These are phyloP conservation scores for Phaenicophaeus curvirostris DNA, from an alignment of 2,797 vertebrate genomes.

Conservation along the genomic window DNA sequence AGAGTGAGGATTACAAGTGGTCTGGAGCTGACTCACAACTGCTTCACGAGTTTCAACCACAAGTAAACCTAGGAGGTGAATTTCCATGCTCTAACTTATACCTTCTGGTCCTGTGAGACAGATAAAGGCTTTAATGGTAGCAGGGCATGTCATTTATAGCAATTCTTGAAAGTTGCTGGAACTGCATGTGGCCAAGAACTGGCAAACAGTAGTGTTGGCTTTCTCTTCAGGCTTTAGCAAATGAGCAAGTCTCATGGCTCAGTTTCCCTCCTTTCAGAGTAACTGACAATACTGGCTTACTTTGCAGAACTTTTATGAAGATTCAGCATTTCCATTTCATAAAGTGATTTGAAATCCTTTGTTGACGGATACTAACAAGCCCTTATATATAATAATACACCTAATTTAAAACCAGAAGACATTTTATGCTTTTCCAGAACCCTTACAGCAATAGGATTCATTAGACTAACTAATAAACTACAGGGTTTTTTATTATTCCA, in stretches of 20 bases:
- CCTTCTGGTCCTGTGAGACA: background rate
- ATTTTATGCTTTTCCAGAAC: background rate
- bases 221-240: background rate
- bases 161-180: background rate
- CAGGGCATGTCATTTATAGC: background rate
- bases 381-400: background rate
- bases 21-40: background rate
- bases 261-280: background rate
- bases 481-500: background rate
- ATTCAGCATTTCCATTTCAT: background rate
- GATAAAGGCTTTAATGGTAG: background rate
- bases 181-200: background rate
- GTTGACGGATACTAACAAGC: background rate
- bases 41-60: background rate
- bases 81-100: background rate
- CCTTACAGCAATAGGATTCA: background rate
- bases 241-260: background rate
- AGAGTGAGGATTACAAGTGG: background rate
- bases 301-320: background rate
- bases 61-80: background rate
- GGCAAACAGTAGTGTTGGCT: background rate
- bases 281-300: background rate
- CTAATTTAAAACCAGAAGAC: slow-evolving; percentile 9
- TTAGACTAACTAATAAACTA: background rate
- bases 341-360: background rate